Evolutionary conservation across 2,797 vertebrate genomes (phyloP).

Genomic region (Morus bassanus): DNA sequence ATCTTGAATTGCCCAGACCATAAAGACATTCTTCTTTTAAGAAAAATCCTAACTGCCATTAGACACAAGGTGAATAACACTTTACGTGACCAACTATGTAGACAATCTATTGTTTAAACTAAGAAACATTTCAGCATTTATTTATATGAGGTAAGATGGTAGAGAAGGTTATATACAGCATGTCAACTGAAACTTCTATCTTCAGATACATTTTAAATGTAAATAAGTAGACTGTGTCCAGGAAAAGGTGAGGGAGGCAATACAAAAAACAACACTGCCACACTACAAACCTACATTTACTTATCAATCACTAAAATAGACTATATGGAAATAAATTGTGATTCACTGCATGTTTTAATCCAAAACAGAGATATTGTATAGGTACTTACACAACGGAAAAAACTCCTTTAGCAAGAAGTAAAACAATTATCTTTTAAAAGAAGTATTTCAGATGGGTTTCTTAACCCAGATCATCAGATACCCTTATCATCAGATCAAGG

Average conservation of each 20-base stretch:
- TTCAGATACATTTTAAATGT: neutral
- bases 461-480: neutral
- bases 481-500: neutral
- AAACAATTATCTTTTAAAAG: neutral
- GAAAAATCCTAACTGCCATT: neutral
- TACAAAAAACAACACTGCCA: neutral
- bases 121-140: neutral
- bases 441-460: neutral
- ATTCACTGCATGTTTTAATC: neutral
- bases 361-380: neutral
- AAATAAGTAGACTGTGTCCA: neutral
- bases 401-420: neutral
- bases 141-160: neutral
- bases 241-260: neutral
- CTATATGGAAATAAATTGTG: neutral
- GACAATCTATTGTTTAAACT: neutral
- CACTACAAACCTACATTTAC: neutral
- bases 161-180: neutral
- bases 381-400: neutral
- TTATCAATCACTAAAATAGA: neutral
- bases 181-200: fast-evolving
- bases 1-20: neutral
- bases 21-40: neutral
- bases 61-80: neutral
- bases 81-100: neutral